Base-by-base conservation (phyloP, 1,140 invertebrate species). In the Bombus affinis region DNA sequence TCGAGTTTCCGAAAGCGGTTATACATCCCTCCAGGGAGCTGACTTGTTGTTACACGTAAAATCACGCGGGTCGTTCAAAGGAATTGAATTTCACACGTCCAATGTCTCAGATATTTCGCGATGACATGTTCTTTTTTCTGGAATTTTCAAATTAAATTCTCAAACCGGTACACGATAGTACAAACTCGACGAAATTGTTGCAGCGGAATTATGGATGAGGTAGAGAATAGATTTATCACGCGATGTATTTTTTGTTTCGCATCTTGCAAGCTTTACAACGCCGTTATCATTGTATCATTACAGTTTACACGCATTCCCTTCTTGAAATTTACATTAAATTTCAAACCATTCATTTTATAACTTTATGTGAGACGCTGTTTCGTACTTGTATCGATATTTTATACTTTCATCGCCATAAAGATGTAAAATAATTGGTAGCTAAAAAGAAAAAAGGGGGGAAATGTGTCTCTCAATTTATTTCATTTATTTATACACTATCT, bases 1-100 rank as follows among this genome's bases (percentile, higher is more conserved):
- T 37, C 53, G 13, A 84, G 81, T 83, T 66, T 53, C 81, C 85
- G 81, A 89, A 83, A 65, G 74, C 73, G 91, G 87, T 92, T 53
- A 35, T 53, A 25, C 44, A 3, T 91, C 81, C 81, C 68, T 80
- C 57, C 68, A 84, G 32, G 28, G 13, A 18, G 28, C n/a, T 44
- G 39, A n/a, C 28, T 73, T 44, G n/a, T 75, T 53, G 32, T 25
- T 53, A 13, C 13, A 22, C 42, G 32, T 35, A 93, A 93, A 93
- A 90, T 83, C 57, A 82, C 39, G 28, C 9, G 73, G 22, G 1
- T 74, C n/a, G 13, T 35, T 53, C 32, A 12, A 35, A 53, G 6
- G 10, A 35, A 75, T 73, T 32, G 28, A n/a, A 73, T 47, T 22
- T 47, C 71, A 6, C 13, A 12, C 39, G 42, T n/a, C 18, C 39